These are phyloP conservation scores for Copidosoma floridanum DNA, from an alignment of 1,140 invertebrate genomes.

Conservation along the genomic window DNA sequence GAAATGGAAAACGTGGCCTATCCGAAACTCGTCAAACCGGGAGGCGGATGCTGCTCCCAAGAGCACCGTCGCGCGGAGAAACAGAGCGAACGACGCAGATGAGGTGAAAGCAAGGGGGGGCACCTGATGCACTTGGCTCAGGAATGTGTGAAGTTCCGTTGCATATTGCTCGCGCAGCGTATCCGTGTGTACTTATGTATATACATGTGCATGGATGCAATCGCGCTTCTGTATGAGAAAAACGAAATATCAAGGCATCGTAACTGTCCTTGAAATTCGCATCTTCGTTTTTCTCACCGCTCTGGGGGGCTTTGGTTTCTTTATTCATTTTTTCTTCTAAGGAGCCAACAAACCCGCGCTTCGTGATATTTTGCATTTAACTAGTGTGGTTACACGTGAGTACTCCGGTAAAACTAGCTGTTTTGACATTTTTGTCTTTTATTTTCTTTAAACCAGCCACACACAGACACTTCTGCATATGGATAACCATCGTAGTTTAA, in stretches of 20 bases:
- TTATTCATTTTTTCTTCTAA: not conserved
- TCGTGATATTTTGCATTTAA: not conserved
- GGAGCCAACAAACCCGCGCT: not conserved
- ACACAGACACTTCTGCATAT: too few relatives aligned
- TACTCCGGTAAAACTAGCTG: too few relatives aligned
- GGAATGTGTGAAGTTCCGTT: constrained; percentile 34
- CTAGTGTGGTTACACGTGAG: too few relatives aligned
- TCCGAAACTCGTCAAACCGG: not conserved
- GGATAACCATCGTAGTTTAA: too few relatives aligned
- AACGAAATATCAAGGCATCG: too few relatives aligned
- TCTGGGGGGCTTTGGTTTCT: not conserved
- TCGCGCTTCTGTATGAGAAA: too few relatives aligned
- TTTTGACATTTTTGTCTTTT: too few relatives aligned
- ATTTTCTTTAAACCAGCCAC: too few relatives aligned
- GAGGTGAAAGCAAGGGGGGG: constrained; percentile 21
- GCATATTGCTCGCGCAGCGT: too few relatives aligned
- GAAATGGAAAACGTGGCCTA: not conserved
- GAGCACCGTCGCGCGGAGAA: constrained; percentile 13
- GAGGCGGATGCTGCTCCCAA: not conserved
- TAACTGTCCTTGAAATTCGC: constrained; percentile 9
- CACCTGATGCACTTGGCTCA: constrained; percentile 8
- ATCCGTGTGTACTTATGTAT: not conserved
- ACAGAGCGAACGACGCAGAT: constrained; percentile 28
- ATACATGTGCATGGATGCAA: too few relatives aligned
- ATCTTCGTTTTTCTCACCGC: not conserved